phyloP scores from a whole-genome alignment of 2,113 vertebrate genomes.

The Turnix velox region DNA sequence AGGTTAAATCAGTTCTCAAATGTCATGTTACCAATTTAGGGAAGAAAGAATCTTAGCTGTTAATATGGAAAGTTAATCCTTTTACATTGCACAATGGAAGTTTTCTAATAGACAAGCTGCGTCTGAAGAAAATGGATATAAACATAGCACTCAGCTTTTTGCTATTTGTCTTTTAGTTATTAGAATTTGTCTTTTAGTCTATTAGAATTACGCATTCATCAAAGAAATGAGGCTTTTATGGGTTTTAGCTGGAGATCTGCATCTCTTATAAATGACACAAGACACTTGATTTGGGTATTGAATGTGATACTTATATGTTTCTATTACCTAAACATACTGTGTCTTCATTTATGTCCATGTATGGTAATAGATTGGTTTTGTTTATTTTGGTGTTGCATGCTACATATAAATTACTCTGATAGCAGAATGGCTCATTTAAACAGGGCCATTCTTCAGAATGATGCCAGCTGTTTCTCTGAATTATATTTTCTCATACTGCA shows the following conservation, averaged over 20 bases:
- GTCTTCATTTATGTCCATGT: background rate
- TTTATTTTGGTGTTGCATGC: background rate
- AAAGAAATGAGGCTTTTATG: background rate
- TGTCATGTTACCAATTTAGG: background rate
- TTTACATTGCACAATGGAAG: background rate
- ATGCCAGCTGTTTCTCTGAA: background rate
- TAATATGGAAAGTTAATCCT: background rate
- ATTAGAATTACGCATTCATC: background rate
- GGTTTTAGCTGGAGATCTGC: background rate
- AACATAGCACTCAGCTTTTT: background rate
- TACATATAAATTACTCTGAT: background rate
- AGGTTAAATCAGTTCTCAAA: background rate
- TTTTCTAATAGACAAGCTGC: background rate
- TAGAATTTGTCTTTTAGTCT: background rate
- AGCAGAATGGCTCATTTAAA: background rate
- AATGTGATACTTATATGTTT: background rate
- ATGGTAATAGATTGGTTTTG: background rate
- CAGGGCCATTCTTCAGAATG: background rate
- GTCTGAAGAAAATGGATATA: background rate
- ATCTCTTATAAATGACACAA: background rate
- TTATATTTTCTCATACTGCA: background rate
- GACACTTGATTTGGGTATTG: background rate
- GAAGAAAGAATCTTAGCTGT: background rate
- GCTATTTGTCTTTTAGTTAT: background rate
- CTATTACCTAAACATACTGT: background rate